These are phyloP conservation scores for Archaeoteleia sp. DNA, from an alignment of 2,888 invertebrate genomes.

Conservation along the genomic window DNA sequence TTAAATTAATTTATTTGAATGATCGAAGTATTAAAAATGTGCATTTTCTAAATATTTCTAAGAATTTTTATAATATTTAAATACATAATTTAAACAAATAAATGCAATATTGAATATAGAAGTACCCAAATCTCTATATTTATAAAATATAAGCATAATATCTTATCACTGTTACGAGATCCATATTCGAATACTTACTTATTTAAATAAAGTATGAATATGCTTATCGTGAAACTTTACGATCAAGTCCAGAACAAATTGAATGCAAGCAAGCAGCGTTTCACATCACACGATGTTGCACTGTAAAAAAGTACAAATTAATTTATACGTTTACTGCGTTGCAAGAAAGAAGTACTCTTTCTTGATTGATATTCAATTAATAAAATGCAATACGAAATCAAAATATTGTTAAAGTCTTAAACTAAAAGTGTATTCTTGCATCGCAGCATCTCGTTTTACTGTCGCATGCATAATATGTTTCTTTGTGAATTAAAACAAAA, in stretches of 20 bases:
- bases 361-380: too few relatives aligned
- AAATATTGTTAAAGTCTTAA: constrained; percentile 13
- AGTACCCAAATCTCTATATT: constrained; percentile 4
- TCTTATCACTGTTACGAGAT: constrained; percentile 29
- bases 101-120: constrained; percentile 2
- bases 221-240: background rate
- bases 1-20: too few relatives aligned
- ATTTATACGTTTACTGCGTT: constrained; percentile 21
- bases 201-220: constrained; percentile 4
- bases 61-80: too few relatives aligned
- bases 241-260: constrained; percentile 12
- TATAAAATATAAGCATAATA: constrained; percentile 29
- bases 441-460: too few relatives aligned
- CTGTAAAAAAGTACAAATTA: constrained; percentile 34
- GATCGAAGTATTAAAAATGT: too few relatives aligned
- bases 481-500: too few relatives aligned
- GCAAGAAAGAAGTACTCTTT: constrained; percentile 33
- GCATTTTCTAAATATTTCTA: too few relatives aligned
- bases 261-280: too few relatives aligned
- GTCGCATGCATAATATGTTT: background rate
- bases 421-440: too few relatives aligned
- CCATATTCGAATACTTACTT: constrained; percentile 8
- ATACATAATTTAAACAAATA: constrained; percentile 10
- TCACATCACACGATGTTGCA: constrained; percentile 15
- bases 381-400: background rate